Conservation (phyloP, 2,113 vertebrate genomes). For the cattle (Bos taurus) region DNA sequence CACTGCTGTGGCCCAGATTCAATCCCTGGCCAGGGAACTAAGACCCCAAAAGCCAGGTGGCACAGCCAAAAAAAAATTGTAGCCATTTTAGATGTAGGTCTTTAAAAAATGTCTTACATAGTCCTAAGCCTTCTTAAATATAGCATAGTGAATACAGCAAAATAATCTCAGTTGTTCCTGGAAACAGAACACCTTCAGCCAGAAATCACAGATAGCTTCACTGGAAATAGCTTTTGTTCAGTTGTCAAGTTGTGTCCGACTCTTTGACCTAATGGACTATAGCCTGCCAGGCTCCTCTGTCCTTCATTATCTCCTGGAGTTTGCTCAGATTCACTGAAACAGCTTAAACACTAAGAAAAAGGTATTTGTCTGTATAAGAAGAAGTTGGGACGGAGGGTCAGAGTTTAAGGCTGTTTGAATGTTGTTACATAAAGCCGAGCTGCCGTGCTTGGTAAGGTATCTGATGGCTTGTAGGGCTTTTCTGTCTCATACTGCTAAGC, state of each 20-base stretch:
- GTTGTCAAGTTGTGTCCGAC: background rate
- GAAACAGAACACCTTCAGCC: background rate
- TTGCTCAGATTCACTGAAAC: background rate
- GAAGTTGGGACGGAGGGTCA: background rate
- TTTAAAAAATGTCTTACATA: background rate
- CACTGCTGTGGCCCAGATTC: background rate
- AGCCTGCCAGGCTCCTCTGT: background rate
- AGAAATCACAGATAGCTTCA: background rate
- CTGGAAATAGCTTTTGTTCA: background rate
- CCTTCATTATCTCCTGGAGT: background rate
- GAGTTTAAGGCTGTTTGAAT: background rate
- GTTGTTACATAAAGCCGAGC: background rate
- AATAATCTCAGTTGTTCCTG: background rate
- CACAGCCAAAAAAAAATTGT: background rate
- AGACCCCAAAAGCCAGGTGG: background rate
- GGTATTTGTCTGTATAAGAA: background rate
- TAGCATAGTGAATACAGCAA: background rate
- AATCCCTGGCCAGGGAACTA: background rate
- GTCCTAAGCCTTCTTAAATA: background rate
- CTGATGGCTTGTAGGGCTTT: background rate
- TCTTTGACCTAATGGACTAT: background rate
- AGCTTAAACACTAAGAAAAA: background rate
- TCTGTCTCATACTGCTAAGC: background rate
- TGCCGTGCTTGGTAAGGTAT: background rate
- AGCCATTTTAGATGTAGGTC: background rate